A percentile compares a stretch with the other conserved stretches of the same genome.
phyloP scores from a whole-genome alignment of 2,113 vertebrate species.

The Onychostoma macrolepis region DNA sequence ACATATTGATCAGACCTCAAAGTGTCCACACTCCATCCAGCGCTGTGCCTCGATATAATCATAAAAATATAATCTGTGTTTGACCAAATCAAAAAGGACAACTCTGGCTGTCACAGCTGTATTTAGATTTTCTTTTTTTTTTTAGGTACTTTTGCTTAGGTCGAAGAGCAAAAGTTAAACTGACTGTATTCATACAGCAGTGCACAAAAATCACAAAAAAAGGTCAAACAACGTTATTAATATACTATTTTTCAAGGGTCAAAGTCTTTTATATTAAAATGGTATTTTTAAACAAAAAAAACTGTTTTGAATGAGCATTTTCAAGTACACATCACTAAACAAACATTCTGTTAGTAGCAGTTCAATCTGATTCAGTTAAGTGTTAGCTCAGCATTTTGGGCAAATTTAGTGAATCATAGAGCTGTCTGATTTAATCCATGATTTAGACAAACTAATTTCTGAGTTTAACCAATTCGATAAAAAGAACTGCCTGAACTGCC shows the following conservation, averaged over 20 bases:
- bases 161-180: not conserved
- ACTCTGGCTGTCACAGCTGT: not conserved
- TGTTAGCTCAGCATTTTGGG: not conserved
- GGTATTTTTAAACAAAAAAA: not conserved
- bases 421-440: not conserved
- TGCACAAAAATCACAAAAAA: not conserved
- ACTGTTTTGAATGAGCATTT: not conserved
- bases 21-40: not conserved
- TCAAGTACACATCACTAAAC: not conserved
- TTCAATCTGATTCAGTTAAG: not conserved
- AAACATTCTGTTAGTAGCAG: not conserved
- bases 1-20: slow-evolving; percentile 41
- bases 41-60: not conserved
- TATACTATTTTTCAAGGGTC: not conserved
- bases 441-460: not conserved
- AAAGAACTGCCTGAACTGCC: not conserved
- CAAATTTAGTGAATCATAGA: not conserved
- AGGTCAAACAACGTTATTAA: not conserved
- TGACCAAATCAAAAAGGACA: not conserved
- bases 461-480: not conserved
- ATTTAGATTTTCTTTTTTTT: not conserved
- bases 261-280: not conserved
- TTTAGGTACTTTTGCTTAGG: not conserved
- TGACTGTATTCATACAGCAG: not conserved
- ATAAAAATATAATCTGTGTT: not conserved